These are phyloP conservation scores for Vidua chalybeata DNA, from an alignment of 2,113 vertebrate species.

Conservation along the genomic window DNA sequence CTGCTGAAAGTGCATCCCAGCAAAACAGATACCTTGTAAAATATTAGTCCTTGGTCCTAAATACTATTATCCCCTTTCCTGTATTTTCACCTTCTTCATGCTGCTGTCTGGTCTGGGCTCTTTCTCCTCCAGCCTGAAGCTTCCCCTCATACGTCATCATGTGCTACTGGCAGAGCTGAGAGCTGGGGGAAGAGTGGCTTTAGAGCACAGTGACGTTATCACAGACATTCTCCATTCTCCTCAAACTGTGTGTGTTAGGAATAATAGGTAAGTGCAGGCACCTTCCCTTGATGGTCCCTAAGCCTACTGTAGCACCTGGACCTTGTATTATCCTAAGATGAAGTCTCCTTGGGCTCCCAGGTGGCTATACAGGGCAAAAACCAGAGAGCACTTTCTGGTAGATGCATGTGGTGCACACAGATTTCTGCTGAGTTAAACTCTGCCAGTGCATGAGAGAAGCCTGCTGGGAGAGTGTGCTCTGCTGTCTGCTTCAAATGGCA, in stretches of 20 bases:
- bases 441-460: background rate
- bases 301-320: background rate
- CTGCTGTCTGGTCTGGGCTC: background rate
- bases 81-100: background rate
- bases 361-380: background rate
- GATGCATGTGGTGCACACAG: background rate
- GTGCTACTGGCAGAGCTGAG: background rate
- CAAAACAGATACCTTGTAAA: background rate
- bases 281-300: background rate
- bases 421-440: background rate
- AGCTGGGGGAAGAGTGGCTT: background rate
- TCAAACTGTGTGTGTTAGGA: background rate
- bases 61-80: background rate
- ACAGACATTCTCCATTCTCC: background rate
- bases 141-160: fast-evolving
- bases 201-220: background rate
- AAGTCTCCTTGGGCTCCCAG: background rate
- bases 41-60: background rate
- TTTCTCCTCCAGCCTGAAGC: background rate
- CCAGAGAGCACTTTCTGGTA: background rate
- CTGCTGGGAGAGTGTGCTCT: background rate
- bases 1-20: background rate
- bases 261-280: background rate
- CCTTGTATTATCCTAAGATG: background rate
- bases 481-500: background rate